Conservation (phyloP, 2,113 vertebrate species). For the Oreotrochilus melanogaster region DNA sequence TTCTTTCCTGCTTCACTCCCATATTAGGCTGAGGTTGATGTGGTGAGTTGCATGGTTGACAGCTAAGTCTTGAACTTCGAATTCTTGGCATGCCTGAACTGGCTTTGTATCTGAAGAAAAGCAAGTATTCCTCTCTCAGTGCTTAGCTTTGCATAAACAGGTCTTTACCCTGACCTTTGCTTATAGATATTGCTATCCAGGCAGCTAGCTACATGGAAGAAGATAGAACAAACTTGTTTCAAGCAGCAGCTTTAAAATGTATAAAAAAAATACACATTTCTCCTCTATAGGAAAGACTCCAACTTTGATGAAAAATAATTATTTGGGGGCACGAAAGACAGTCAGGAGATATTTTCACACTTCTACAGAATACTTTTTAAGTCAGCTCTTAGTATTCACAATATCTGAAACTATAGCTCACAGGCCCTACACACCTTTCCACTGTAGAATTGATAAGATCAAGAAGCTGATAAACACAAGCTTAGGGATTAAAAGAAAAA, state of each 20-base stretch:
- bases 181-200: slow-evolving; percentile 3
- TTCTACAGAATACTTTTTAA: neutral
- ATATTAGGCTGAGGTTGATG: neutral
- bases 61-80: slow-evolving; percentile 58
- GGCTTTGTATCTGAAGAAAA: slow-evolving; percentile 59
- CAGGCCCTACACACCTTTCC: neutral
- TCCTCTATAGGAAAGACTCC: neutral
- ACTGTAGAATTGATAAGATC: slow-evolving; percentile 20
- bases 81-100: slow-evolving; percentile 78
- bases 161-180: slow-evolving; percentile 23
- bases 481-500: slow-evolving; percentile 1
- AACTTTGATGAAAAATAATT: neutral
- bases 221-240: neutral
- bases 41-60: slow-evolving; percentile 20
- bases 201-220: neutral
- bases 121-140: slow-evolving; percentile 33
- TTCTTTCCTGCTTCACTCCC: neutral
- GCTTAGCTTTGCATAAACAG: slow-evolving; percentile 61
- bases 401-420: neutral
- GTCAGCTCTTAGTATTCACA: neutral
- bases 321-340: no score
- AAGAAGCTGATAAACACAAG: neutral
- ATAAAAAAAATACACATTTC: neutral
- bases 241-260: neutral
- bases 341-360: neutral